phyloP scores from a whole-genome alignment of 2,113 vertebrate genomes.

The Castor canadensis region DNA sequence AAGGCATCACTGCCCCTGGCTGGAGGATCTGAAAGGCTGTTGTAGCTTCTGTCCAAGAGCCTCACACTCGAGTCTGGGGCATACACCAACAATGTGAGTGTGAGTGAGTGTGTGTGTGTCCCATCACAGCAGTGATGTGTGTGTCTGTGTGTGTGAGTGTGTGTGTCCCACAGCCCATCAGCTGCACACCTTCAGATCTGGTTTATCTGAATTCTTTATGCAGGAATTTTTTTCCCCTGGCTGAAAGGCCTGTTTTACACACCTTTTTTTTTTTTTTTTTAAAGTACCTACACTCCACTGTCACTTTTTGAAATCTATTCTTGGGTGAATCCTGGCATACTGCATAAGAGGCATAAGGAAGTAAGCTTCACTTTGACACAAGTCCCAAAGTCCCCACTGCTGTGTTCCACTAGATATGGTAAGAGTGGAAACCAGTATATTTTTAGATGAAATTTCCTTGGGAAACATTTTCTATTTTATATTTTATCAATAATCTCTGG shows the following conservation, averaged over 20 bases:
- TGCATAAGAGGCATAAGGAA: not conserved
- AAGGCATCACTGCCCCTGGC: not conserved
- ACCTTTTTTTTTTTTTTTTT: not conserved
- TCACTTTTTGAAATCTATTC: not conserved
- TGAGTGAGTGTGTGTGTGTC: no score
- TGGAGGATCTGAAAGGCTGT: not conserved
- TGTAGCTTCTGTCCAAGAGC: not conserved
- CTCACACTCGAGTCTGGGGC: not conserved
- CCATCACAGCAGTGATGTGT: no score
- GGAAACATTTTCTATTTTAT: conserved; percentile 31
- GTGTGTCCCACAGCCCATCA: not conserved
- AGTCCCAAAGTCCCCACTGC: not conserved
- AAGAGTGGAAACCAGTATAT: not conserved
- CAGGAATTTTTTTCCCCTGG: not conserved
- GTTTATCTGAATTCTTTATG: not conserved
- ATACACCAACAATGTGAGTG: no score
- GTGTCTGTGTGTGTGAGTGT: no score
- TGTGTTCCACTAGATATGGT: not conserved
- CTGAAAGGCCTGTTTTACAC: not conserved
- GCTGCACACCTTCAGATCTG: not conserved
- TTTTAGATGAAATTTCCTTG: conserved; percentile 16
- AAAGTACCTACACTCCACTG: not conserved
- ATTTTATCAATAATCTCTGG: not conserved
- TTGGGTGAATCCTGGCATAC: not conserved
- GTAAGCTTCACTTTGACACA: not conserved